Percentiles rank a stretch among this genome's conserved stretches.
phyloP scores from a whole-genome alignment of 2,113 vertebrate species.

The Rafetus swinhoei region DNA sequence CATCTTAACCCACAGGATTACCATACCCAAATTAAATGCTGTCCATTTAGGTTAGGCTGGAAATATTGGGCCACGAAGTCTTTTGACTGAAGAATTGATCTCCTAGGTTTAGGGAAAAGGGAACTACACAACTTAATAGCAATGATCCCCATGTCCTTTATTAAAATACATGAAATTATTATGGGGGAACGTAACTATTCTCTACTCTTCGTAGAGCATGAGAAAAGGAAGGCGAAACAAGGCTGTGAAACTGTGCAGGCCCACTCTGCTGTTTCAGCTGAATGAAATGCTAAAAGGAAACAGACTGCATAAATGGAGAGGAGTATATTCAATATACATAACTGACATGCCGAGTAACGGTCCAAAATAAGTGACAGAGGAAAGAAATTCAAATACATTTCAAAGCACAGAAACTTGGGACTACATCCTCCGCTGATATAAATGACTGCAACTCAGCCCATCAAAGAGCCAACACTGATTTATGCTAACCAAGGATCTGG shows the following conservation, averaged over 20 bases:
- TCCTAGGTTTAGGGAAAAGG: neutral
- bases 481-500: neutral
- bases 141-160: fast-evolving
- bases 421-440: neutral
- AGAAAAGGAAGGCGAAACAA: neutral
- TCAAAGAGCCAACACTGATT: neutral
- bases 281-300: neutral
- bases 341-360: neutral
- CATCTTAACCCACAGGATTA: neutral
- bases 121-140: fast-evolving
- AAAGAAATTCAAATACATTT: neutral
- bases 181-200: neutral
- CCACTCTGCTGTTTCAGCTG: neutral
- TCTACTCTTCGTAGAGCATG: neutral
- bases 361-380: neutral
- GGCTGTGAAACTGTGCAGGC: neutral
- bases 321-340: neutral
- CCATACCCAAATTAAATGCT: neutral
- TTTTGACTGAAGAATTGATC: fast-evolving
- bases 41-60: neutral
- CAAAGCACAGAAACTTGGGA: neutral
- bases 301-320: no score
- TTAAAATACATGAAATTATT: neutral
- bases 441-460: neutral
- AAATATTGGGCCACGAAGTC: neutral